A percentile compares a stretch with the other conserved stretches of the same genome.
These are phyloP conservation scores for Passer domesticus DNA, from an alignment of 2,113 vertebrate genomes.

Conservation along the genomic window DNA sequence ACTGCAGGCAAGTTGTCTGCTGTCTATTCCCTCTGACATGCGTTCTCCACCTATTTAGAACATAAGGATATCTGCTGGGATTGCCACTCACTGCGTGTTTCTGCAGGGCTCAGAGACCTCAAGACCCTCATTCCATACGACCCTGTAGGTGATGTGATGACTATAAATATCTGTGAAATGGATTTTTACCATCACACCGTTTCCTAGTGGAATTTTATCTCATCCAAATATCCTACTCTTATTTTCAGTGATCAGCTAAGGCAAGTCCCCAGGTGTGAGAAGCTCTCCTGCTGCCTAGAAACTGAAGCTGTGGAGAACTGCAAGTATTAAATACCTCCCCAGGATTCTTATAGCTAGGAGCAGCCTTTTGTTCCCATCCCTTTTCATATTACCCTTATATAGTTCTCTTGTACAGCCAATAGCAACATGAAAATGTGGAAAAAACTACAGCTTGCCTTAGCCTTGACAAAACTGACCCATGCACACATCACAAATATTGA, in stretches of 20 bases:
- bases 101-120: not conserved
- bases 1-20: slow-evolving; percentile 36
- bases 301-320: not conserved
- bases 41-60: not conserved
- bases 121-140: not conserved
- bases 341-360: not conserved
- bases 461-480: not conserved
- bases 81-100: not conserved
- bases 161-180: not conserved
- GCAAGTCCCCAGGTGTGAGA: not conserved
- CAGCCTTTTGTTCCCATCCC: not conserved
- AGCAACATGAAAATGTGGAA: not conserved
- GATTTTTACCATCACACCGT: not conserved
- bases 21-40: not conserved
- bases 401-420: not conserved
- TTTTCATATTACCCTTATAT: not conserved
- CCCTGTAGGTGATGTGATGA: not conserved
- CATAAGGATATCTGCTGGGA: not conserved
- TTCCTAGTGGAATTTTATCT: not conserved
- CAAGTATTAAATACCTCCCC: not conserved
- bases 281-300: not conserved
- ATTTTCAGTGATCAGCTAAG: not conserved
- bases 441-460: not conserved
- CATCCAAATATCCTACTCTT: not conserved
- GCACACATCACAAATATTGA: not conserved